phyloP scores from a whole-genome alignment of 2,888 invertebrate genomes.

The Noctua pronuba region DNA sequence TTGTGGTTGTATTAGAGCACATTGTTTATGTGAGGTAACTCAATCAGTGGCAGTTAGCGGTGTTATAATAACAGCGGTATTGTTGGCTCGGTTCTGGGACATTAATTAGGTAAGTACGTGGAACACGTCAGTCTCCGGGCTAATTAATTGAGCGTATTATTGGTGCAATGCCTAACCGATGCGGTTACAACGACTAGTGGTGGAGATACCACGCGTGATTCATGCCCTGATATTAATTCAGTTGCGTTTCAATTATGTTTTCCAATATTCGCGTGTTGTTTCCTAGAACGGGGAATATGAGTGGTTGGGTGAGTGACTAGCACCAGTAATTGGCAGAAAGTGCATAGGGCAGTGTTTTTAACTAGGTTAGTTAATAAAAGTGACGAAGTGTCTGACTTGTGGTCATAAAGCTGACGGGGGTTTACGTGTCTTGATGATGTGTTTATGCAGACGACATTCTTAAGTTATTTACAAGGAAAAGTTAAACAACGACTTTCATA shows the following conservation, averaged over 20 bases:
- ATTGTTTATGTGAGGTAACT: constrained; percentile 77
- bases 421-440: constrained; percentile 19
- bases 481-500: constrained; percentile 22
- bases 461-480: constrained; percentile 28
- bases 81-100: constrained; percentile 81
- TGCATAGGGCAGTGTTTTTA: not conserved
- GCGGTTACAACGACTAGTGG: constrained; percentile 73
- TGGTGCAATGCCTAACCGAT: constrained; percentile 81
- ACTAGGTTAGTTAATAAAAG: not conserved
- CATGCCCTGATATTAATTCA: constrained; percentile 61
- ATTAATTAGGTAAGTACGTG: constrained; percentile 88
- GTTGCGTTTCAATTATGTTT: constrained; percentile 56
- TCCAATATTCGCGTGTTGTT: constrained; percentile 51
- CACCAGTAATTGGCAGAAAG: constrained; percentile 27
- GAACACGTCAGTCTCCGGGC: constrained; percentile 80
- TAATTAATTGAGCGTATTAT: constrained; percentile 89
- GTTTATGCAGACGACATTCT: constrained; percentile 11
- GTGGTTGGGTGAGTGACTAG: constrained; percentile 6
- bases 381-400: not conserved
- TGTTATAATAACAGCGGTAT: constrained; percentile 80
- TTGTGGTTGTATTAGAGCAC: constrained; percentile 70
- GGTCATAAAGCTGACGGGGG: not conserved
- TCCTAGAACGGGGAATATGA: constrained; percentile 24
- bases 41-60: constrained; percentile 79
- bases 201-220: constrained; percentile 59